phyloP scores from a whole-genome alignment of 2,113 vertebrate species.

The Microtus pennsylvanicus region DNA sequence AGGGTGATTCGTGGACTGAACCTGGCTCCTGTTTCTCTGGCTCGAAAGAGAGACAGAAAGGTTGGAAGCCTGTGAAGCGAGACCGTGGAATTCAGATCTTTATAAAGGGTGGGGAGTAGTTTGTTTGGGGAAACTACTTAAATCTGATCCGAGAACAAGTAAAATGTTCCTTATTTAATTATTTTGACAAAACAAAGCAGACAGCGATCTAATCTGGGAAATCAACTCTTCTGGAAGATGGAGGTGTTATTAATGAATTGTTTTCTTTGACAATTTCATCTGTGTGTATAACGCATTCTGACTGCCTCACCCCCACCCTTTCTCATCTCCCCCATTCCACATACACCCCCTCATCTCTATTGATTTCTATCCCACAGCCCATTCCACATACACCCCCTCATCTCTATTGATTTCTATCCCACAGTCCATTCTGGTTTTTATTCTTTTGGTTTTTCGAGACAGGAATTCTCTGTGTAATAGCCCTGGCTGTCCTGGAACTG shows the following conservation, averaged over 20 bases:
- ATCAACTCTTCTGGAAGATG: background rate
- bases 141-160: conserved; percentile 6
- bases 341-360: background rate
- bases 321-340: background rate
- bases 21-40: background rate
- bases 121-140: conserved; percentile 15
- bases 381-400: fast-evolving
- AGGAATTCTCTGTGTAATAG: too few species aligned
- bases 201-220: background rate
- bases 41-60: background rate
- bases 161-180: background rate
- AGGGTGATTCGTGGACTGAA: background rate
- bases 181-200: background rate
- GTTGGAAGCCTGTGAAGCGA: background rate
- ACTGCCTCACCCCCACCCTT: background rate
- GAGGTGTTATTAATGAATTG: background rate
- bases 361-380: background rate
- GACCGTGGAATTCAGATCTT: background rate
- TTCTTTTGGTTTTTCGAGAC: too few species aligned
- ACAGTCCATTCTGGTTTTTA: background rate
- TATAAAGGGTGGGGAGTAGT: background rate
- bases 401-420: background rate
- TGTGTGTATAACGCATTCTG: background rate
- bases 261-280: background rate
- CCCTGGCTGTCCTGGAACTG: too few species aligned